Base-by-base conservation (phyloP, 53 echinoderm and acorn worm species). In the Actinopyga echinites region DNA sequence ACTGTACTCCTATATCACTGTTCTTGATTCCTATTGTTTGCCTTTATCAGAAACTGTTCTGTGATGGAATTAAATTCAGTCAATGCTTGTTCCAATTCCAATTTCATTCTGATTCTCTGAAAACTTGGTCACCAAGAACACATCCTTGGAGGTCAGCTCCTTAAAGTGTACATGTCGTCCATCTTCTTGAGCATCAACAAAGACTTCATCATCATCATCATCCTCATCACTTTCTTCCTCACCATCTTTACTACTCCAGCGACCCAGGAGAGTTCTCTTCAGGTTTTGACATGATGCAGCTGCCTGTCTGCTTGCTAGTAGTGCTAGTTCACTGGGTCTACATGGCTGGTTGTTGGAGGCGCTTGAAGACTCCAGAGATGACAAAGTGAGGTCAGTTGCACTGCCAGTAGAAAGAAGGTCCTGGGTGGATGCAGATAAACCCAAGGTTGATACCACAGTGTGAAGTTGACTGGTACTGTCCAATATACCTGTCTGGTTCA, bases 321-420 rank as follows among this genome's bases (percentile, higher is more conserved):
- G 61, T 26, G 93, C 95, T 44, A 95, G 69, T 57, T 95, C 93
- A 19, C 87, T 87, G 30, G 95, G 95, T 19, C 87, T 85, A 43
- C 68, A 79, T 33, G 91, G 83, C 43, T 74, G 82, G 42, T 85
- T 83, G 49, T 73, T 64, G 2, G 89, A 82, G 2, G 95, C 91
- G 4, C 83, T 75, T 12, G 89, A 62, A 28, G 78, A 67, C 44
- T 87, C 82, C 9, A 88, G 87, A 32, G 79, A 45, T 31, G 86
- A 79, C n/a, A 82, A 81, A 61, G 68, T 66, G 43, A 84, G 74
- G 28, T 83, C 75, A 21, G 83, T 85, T 71, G 66, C 77, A 33
- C 75, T 59, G 1, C 75, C 57, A 0, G 88, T 57, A 22, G 87
- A 79, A 12, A 95, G 83, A 19, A 95, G 63, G 67, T 89, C 83